Percentiles rank a stretch among this genome's conserved stretches.
phyloP scores from a whole-genome alignment of 2,113 vertebrate genomes.

The Oceanodroma tethys region DNA sequence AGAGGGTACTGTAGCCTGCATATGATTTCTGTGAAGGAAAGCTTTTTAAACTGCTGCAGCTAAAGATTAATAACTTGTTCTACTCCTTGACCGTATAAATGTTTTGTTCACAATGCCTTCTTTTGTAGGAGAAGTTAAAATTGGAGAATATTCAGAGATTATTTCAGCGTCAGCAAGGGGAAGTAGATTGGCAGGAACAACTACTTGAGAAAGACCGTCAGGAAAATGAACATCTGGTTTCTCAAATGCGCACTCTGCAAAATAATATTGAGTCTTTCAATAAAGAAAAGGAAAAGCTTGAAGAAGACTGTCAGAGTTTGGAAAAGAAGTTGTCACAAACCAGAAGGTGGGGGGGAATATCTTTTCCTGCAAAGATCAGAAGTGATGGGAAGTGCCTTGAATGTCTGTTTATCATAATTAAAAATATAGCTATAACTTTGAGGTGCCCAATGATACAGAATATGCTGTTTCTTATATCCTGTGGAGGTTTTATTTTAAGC shows the following conservation, averaged over 20 bases:
- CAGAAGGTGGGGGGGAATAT: conserved; percentile 62
- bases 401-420: neutral
- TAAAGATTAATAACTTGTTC: neutral
- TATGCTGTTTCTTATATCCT: neutral
- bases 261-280: conserved; percentile 45
- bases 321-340: conserved; percentile 73
- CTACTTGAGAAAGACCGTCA: conserved; percentile 64
- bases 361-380: neutral
- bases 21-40: neutral
- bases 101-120: neutral
- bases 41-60: neutral
- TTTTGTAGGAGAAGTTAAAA: conserved; percentile 72
- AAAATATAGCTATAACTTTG: neutral
- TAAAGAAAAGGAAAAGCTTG: conserved; percentile 69
- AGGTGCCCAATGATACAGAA: neutral
- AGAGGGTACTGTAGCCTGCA: neutral
- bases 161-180: conserved; percentile 67
- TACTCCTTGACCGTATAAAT: neutral
- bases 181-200: conserved; percentile 73
- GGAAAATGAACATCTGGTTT: conserved; percentile 53
- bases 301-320: conserved; percentile 68
- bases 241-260: conserved; percentile 54
- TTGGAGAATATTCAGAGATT: conserved; percentile 72
- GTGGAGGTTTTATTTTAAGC: neutral
- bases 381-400: neutral